Conservation (phyloP, 2,113 vertebrate genomes). For the Hippocampus abdominalis region DNA sequence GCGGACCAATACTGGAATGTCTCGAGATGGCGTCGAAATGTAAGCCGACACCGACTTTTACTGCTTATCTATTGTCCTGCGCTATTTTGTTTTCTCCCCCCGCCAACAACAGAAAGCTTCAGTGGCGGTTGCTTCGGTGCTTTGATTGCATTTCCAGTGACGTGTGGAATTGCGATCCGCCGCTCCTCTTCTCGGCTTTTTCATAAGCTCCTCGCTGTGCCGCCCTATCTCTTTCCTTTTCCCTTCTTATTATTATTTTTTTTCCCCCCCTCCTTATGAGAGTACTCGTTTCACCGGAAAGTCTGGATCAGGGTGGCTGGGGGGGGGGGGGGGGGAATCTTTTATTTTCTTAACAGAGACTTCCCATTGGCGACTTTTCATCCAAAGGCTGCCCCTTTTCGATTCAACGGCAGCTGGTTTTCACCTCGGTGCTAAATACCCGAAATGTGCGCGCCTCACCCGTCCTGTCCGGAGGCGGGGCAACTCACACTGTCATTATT, state of each 20-base stretch:
- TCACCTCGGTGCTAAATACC: conserved; percentile 12
- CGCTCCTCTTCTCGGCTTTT: conserved; percentile 16
- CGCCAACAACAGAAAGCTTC: conserved; percentile 5
- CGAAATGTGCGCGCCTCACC: conserved; percentile 22
- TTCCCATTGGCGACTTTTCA: neutral
- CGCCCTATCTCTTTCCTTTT: neutral
- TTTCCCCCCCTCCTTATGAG: neutral
- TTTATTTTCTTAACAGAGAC: neutral
- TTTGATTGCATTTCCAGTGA: conserved; percentile 45
- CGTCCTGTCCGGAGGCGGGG: conserved; percentile 19
- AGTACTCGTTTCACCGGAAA: neutral
- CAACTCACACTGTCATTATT: conserved; percentile 44
- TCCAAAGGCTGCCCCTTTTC: neutral
- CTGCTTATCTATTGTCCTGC: neutral
- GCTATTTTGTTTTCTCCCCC: neutral
- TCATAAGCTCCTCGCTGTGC: neutral
- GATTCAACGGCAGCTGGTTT: conserved; percentile 9
- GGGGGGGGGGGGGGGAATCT: neutral
- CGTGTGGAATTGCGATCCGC: conserved; percentile 20
- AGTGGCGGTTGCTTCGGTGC: conserved; percentile 1
- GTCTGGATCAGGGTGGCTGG: neutral
- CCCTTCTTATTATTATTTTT: neutral
- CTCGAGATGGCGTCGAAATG: neutral
- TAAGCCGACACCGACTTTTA: neutral
- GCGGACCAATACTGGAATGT: conserved; percentile 18